These are phyloP conservation scores for Scolanthus callimorphus DNA, from an alignment of 92 coral and sea anemone genomes.

Conservation along the genomic window DNA sequence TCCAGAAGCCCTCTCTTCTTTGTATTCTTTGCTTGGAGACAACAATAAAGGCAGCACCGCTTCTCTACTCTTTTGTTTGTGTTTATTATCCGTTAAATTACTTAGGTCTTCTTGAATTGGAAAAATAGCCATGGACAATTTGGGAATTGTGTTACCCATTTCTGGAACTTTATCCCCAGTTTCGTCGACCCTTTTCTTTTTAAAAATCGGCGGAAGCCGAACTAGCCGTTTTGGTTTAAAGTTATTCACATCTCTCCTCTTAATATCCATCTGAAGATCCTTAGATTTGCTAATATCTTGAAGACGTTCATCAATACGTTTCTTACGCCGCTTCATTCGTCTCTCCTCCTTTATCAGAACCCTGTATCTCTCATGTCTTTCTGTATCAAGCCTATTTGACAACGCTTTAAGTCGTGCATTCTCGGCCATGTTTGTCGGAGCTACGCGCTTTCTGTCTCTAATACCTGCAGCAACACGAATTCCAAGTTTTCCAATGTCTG, in stretches of 20 bases:
- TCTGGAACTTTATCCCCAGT: neutral
- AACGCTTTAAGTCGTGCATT: constrained; percentile 53
- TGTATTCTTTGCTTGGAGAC: neutral
- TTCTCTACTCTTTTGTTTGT: neutral
- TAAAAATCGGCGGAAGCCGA: constrained; percentile 8
- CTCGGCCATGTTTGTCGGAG: constrained; percentile 63
- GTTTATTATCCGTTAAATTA: neutral
- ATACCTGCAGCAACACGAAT: constrained; percentile 80
- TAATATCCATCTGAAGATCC: neutral
- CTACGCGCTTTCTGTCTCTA: constrained; percentile 65
- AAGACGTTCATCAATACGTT: constrained; percentile 58
- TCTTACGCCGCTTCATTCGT: constrained; percentile 52
- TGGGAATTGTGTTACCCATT: neutral
- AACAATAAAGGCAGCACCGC: neutral
- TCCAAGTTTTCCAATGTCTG: constrained; percentile 82
- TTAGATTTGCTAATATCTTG: constrained; percentile 38
- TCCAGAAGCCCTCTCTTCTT: no score
- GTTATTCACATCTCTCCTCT: neutral
- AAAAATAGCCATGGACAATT: constrained; percentile 21
- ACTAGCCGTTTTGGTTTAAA: neutral
- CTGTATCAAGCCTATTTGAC: constrained; percentile 64
- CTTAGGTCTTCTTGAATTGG: constrained; percentile 44
- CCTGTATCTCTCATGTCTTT: constrained; percentile 60
- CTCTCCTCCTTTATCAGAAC: constrained; percentile 56
- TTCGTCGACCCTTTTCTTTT: neutral